These are phyloP conservation scores for Epinephelus coioides DNA, from an alignment of 2,797 vertebrate genomes.

Conservation along the genomic window DNA sequence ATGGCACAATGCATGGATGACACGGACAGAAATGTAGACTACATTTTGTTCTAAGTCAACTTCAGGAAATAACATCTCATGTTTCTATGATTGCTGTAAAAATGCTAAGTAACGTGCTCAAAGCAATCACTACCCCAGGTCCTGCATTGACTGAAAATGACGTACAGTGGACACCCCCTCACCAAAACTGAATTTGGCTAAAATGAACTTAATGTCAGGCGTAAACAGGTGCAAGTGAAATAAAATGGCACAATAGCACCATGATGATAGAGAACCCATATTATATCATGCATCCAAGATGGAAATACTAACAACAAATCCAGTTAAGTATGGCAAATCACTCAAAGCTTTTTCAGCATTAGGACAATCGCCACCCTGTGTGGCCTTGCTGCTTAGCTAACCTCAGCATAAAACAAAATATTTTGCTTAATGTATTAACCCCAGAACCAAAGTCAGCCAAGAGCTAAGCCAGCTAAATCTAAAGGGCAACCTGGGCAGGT, in stretches of 20 bases:
- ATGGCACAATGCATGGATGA: not conserved
- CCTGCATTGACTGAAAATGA: too few relatives aligned
- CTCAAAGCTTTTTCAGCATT: not conserved
- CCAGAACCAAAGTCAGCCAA: not conserved
- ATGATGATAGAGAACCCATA: not conserved
- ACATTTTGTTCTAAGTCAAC: not conserved
- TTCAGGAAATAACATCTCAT: not conserved
- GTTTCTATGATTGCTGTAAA: too few relatives aligned
- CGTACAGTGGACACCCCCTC: not conserved
- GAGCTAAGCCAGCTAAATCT: slow-evolving; percentile 22
- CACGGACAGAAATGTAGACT: not conserved
- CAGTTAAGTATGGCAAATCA: not conserved
- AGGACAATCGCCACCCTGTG: not conserved
- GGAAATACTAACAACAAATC: not conserved
- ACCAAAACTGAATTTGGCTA: not conserved
- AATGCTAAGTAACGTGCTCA: not conserved
- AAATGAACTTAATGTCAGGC: not conserved
- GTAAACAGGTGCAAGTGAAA: not conserved
- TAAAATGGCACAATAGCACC: not conserved
- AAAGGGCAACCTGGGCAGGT: slow-evolving; percentile 13
- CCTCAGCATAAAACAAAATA: not conserved
- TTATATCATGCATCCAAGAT: not conserved
- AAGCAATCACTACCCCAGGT: not conserved
- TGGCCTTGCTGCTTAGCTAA: not conserved
- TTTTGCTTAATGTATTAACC: not conserved